phyloP scores from a whole-genome alignment of 2,797 vertebrate genomes.

The Melanotaenia pygmaea region DNA sequence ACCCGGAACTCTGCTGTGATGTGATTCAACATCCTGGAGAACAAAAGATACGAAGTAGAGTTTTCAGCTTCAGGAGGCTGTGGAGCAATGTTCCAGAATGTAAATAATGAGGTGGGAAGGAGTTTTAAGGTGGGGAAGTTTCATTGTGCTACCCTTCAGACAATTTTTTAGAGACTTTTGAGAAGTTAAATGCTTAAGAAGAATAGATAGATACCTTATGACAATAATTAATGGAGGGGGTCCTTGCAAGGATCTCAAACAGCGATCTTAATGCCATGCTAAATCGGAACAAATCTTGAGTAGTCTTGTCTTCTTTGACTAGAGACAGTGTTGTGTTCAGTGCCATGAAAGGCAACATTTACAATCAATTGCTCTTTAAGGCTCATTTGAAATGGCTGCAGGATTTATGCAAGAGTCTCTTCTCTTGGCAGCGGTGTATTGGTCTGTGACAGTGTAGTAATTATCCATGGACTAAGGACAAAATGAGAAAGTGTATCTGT shows the following conservation, averaged over 20 bases:
- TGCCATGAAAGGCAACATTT: conserved; percentile 56
- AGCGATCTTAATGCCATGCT: background rate
- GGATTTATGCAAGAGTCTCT: conserved; percentile 62
- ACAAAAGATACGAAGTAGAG: too few relatives aligned
- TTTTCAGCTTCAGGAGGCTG: too few relatives aligned
- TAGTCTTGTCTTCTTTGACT: background rate
- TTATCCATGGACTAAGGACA: conserved; percentile 53
- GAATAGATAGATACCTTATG: background rate
- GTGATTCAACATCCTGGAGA: too few relatives aligned
- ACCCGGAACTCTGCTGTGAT: too few relatives aligned
- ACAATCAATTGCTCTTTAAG: conserved; percentile 66
- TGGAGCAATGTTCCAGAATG: too few relatives aligned
- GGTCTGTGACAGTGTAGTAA: conserved; percentile 59
- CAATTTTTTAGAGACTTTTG: background rate
- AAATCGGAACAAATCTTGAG: background rate
- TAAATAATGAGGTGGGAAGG: too few relatives aligned
- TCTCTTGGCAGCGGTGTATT: conserved; percentile 43
- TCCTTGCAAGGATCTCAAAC: background rate
- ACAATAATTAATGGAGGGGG: background rate
- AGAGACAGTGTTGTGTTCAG: conserved; percentile 16
- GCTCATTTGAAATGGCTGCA: conserved; percentile 71
- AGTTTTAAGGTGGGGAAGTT: too few relatives aligned
- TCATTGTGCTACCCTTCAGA: too few relatives aligned
- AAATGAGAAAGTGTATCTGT: conserved; percentile 15
- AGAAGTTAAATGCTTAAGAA: background rate